Evolutionary conservation across 2,888 invertebrate genomes (phyloP), one percentile per base, ranked within the genome.

Genomic region (Tubiluchus corallicola): DNA sequence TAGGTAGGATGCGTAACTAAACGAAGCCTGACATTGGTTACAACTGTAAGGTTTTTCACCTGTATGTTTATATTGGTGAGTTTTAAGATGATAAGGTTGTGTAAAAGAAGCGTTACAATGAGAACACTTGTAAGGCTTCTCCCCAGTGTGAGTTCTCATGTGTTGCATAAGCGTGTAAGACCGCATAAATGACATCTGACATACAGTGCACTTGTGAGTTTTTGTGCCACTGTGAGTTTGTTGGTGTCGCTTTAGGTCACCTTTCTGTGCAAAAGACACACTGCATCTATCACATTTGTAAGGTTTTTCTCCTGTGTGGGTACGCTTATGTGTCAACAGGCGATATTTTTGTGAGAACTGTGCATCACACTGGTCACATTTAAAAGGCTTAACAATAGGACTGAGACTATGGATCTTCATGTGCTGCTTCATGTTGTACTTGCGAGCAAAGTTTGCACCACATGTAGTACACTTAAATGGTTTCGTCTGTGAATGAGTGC

Each of bases 301-400:
- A 17, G 43, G 43, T 17, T 43, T 43, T 38, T 43, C 43, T 4
- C 43, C 43, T 4, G 43, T 38, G 16, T 43, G 43, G 4, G 39
- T 42, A n/a, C 43, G 16, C 43, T 15, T 17, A 18, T 43, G 43
- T 43, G 18, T 17, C 19, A 19, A 17, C 43, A 43, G 37, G 9
- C 18, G 17, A 13, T 38, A 15, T n/a, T 15, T 37, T n/a, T 37
- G 43, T 13, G 2, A 17, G 17, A 43, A 43, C 4, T 4, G 20
- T 37, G 21, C 37, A 15, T 17, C 40, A 19, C 43, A 43, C 13
- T n/a, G 37, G 18, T 38, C 43, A 20, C 43, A 43, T n/a, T 4
- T 15, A 20, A 19, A 40, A 2, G 37, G 40, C 4, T 38, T 37
- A n/a, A 20, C 43, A n/a, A 3, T 20, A 3, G 20, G 29, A 9